A percentile compares a stretch with the other conserved stretches of the same genome.
Conservation (phyloP, 2,888 invertebrate genomes). For the Teleiodes luculella region DNA sequence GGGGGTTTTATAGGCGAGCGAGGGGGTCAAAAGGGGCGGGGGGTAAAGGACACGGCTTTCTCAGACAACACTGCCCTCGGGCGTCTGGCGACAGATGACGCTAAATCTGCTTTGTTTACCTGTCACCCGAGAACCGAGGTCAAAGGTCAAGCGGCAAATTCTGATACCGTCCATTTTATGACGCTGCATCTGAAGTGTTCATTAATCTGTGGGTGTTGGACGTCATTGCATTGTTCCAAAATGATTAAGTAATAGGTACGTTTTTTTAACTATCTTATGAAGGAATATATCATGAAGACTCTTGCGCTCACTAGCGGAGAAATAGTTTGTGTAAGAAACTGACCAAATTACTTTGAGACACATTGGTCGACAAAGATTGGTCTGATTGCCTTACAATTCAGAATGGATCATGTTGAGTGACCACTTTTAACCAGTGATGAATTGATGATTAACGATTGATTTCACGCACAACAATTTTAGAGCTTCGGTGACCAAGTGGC, state of each 20-base stretch:
- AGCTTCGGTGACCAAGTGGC: too few relatives aligned
- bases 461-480: too few relatives aligned
- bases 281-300: too few relatives aligned
- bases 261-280: background rate
- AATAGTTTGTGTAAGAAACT: too few relatives aligned
- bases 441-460: too few relatives aligned
- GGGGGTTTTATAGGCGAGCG: constrained; percentile 16
- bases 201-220: constrained; percentile 22
- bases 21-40: constrained; percentile 16
- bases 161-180: constrained; percentile 11
- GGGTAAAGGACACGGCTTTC: constrained; percentile 66
- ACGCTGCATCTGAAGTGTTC: constrained; percentile 5
- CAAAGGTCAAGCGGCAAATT: constrained; percentile 30
- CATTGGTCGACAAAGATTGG: too few relatives aligned
- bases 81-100: constrained; percentile 38
- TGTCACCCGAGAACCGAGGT: constrained; percentile 38
- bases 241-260: background rate
- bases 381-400: too few relatives aligned
- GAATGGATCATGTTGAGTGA: too few relatives aligned
- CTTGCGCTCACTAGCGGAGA: too few relatives aligned
- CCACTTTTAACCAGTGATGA: too few relatives aligned
- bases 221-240: background rate
- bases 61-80: constrained; percentile 36
- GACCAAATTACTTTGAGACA: too few relatives aligned
- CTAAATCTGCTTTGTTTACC: constrained; percentile 42